Percentiles rank a stretch among this genome's conserved stretches.
Conservation (phyloP, 1,140 invertebrate genomes). For the Nasonia longicornis region DNA sequence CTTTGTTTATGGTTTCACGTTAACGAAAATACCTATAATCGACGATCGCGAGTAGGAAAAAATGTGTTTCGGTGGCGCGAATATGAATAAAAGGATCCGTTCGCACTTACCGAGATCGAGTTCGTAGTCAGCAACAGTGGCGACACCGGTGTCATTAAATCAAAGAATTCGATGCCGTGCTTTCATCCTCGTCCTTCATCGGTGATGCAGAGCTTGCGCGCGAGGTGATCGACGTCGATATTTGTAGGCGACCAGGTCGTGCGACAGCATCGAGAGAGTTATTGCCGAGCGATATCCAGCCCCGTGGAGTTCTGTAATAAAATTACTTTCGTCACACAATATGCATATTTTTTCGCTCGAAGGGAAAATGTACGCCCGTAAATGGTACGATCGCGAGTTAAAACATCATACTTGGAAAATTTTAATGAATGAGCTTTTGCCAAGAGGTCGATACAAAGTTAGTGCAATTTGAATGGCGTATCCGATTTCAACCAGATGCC, state of each 20-base stretch:
- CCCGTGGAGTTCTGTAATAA: slow-evolving; percentile 17
- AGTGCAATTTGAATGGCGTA: too few relatives aligned
- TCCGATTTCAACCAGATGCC: too few relatives aligned
- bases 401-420: too few relatives aligned
- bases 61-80: not conserved
- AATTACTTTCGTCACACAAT: slow-evolving; percentile 22
- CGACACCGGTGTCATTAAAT: slow-evolving; percentile 37
- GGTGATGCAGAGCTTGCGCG: slow-evolving; percentile 19
- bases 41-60: not conserved
- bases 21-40: slow-evolving; percentile 19
- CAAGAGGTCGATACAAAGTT: too few relatives aligned
- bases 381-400: too few relatives aligned
- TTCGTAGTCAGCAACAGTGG: not conserved
- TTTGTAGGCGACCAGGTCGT: slow-evolving; percentile 10
- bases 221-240: slow-evolving; percentile 31
- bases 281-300: not conserved
- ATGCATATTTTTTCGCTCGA: not conserved
- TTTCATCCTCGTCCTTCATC: slow-evolving; percentile 20
- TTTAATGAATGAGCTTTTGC: too few relatives aligned
- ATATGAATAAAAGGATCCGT: not conserved
- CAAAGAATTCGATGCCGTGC: not conserved
- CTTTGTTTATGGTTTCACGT: slow-evolving; percentile 15
- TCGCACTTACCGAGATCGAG: slow-evolving; percentile 40
- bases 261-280: slow-evolving; percentile 34
- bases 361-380: too few relatives aligned